A percentile compares a stretch with the other conserved stretches of the same genome.
Conservation (phyloP, 1,140 invertebrate genomes). For the Danaus melanippus region DNA sequence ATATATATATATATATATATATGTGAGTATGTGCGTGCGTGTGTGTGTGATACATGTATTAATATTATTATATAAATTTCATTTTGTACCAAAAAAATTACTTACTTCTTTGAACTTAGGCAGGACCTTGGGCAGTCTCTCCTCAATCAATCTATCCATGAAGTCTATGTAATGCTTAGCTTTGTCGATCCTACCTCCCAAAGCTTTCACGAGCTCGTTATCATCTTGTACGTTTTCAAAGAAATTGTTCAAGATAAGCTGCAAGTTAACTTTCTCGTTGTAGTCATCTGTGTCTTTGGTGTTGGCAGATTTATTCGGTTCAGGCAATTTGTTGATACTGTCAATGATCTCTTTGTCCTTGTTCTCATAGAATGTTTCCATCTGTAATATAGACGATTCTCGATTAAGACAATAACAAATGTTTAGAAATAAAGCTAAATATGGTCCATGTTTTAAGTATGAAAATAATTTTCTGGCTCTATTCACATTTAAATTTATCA, state of each 20-base stretch:
- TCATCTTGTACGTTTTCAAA: neutral
- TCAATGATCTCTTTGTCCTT: slow-evolving; percentile 3
- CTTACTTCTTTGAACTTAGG: slow-evolving; percentile 25
- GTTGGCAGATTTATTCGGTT: neutral
- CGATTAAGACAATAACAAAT: too few species aligned
- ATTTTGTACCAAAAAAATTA: slow-evolving; percentile 2
- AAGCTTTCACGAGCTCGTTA: neutral
- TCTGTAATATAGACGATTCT: too few species aligned
- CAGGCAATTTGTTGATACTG: slow-evolving; percentile 5
- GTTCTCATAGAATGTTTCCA: neutral
- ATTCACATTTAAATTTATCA: too few species aligned
- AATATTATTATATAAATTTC: neutral
- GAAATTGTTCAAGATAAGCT: neutral
- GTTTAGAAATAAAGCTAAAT: too few species aligned
- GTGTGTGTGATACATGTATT: too few species aligned
- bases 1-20: too few species aligned
- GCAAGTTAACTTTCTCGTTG: neutral
- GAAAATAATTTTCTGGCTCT: too few species aligned
- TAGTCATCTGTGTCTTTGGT: neutral
- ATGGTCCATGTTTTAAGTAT: too few species aligned
- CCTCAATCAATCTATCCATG: slow-evolving; percentile 23
- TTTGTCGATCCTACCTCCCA: slow-evolving; percentile 15
- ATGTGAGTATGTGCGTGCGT: too few species aligned
- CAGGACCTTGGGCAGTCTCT: slow-evolving; percentile 23
- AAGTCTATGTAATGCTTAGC: slow-evolving; percentile 19